These are phyloP conservation scores for Fulmarus glacialis DNA, from an alignment of 2,113 vertebrate species.

Conservation along the genomic window DNA sequence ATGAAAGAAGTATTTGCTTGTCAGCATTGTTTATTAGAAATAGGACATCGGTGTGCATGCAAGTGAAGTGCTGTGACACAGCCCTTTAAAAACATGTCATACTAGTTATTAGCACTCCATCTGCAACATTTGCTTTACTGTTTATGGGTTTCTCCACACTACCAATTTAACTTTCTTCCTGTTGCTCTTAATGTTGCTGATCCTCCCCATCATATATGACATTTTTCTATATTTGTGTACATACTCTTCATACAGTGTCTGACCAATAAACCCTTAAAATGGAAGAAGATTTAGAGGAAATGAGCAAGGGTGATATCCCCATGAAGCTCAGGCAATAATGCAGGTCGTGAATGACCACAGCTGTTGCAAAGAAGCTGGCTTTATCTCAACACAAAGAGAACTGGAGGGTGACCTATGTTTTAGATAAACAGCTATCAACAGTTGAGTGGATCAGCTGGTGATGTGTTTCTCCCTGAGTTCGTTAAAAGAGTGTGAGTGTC, in stretches of 20 bases:
- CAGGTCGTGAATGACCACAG: background rate
- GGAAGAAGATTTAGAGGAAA: background rate
- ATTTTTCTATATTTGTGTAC: background rate
- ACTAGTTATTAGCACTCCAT: background rate
- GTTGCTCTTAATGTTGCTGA: background rate
- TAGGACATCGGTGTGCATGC: background rate
- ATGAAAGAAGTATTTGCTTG: background rate
- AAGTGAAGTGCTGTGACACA: background rate
- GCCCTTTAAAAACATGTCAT: fast-evolving
- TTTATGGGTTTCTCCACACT: background rate
- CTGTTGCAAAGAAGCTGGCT: background rate
- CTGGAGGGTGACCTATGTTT: background rate
- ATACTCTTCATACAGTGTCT: background rate
- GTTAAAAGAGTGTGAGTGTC: background rate
- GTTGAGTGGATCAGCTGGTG: fast-evolving
- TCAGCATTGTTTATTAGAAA: background rate
- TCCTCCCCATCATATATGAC: background rate
- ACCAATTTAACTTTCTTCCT: background rate
- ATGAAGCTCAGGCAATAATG: background rate
- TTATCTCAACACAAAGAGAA: background rate
- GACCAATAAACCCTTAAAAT: background rate
- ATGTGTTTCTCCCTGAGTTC: background rate
- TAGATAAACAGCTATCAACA: background rate
- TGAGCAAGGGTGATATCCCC: fast-evolving
- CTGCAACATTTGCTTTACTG: background rate